Evolutionary conservation across 2,113 vertebrate species (phyloP).

Genomic region (Pelodiscus sinensis): DNA sequence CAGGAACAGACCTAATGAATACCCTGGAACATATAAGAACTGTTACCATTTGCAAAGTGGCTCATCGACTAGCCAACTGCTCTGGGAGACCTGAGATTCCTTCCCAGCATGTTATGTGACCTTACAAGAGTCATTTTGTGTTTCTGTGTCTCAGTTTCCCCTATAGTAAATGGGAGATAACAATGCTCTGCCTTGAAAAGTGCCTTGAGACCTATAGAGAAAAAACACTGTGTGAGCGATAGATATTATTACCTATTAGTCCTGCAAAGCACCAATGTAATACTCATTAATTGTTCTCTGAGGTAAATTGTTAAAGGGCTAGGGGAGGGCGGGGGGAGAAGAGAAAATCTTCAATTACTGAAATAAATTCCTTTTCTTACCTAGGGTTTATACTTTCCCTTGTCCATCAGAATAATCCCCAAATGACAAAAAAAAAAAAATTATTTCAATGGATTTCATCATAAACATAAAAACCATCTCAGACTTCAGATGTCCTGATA

Average conservation of each 20-base stretch:
- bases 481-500: neutral
- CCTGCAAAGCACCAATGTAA: neutral
- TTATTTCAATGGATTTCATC: neutral
- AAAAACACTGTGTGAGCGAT: neutral
- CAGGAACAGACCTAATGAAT: neutral
- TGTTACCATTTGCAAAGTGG: neutral
- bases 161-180: neutral
- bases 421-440: neutral
- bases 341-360: slow-evolving; percentile 2
- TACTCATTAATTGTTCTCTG: neutral
- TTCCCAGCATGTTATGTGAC: neutral
- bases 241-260: slow-evolving; percentile 25
- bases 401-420: neutral
- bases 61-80: neutral
- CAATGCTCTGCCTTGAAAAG: slow-evolving; percentile 2
- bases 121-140: neutral
- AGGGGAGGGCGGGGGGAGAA: neutral
- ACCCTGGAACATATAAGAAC: neutral
- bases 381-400: neutral
- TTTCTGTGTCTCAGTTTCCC: neutral
- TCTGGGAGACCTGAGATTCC: neutral
- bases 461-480: neutral
- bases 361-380: slow-evolving; percentile 1
- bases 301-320: neutral
- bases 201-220: slow-evolving; percentile 9